Percentiles rank a stretch among this genome's conserved stretches.
Evolutionary conservation across 2,888 invertebrate species (phyloP).

Genomic region (Hirtodrosophila alboralis): DNA sequence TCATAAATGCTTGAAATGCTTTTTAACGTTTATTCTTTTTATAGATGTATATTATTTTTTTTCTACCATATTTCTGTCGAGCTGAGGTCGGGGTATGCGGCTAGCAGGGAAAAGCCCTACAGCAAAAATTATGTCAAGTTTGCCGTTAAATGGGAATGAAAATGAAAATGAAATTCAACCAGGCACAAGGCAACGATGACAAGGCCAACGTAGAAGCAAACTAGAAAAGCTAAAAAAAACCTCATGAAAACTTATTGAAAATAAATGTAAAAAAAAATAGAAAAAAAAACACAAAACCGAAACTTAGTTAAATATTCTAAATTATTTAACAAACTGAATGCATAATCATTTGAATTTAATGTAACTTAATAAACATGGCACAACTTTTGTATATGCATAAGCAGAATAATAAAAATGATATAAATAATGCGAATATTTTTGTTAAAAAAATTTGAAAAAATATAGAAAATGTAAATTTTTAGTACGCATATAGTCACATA

Average conservation of each 20-base stretch:
- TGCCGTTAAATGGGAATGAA: conserved; percentile 38
- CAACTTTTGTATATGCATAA: too few relatives aligned
- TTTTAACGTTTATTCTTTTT: conserved; percentile 30
- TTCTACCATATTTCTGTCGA: conserved; percentile 21
- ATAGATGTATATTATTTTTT: too few relatives aligned
- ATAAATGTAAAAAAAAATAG: conserved; percentile 11
- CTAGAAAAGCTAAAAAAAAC: conserved; percentile 14
- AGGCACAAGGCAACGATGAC: conserved; percentile 17
- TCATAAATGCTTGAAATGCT: conserved; percentile 55
- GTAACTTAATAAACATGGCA: conserved; percentile 2
- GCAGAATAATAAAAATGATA: too few relatives aligned
- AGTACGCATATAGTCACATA: too few relatives aligned
- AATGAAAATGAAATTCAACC: conserved; percentile 17
- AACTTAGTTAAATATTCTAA: conserved; percentile 14
- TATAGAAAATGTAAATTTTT: too few relatives aligned
- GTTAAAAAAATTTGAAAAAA: too few relatives aligned
- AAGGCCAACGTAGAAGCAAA: conserved; percentile 13
- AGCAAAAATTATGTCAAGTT: conserved; percentile 51
- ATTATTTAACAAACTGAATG: conserved; percentile 38
- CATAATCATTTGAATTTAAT: conserved; percentile 38
- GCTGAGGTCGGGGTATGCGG: background rate
- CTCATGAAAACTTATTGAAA: conserved; percentile 21
- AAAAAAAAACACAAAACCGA: conserved; percentile 2
- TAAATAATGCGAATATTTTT: too few relatives aligned
- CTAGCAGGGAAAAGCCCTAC: too few relatives aligned